Base-by-base conservation (phyloP, 2,888 invertebrate species). In the Acrobasis repandana region DNA sequence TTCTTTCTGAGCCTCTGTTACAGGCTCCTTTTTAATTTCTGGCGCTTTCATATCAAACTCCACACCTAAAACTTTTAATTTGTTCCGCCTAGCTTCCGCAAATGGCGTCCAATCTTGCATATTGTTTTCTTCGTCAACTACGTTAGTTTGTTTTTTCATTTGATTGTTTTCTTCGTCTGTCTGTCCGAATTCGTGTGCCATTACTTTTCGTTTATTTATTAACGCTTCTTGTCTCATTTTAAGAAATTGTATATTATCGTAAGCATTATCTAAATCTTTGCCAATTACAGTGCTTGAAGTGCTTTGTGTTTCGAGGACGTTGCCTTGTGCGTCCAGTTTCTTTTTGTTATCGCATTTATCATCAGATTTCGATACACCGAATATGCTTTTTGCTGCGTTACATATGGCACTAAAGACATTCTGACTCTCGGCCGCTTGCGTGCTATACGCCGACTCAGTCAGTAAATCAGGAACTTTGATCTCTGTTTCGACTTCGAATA, bases 1-100 rank as follows among this genome's bases (percentile, higher is more conserved):
- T 61, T 94, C 94, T 14, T 92, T 94, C 62, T 94, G 90, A 2
- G 93, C 93, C 2, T 91, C 88, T 0, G 88, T 90, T 64, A 68
- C 76, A 0, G 90, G 85, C 67, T 82, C 81, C 16, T 62, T 46
- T 48, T 64, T 73, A 2, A 58, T 11, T 34, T 68, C 67, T 46
- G 68, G 70, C 74, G 74, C 36, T 5, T 69, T 60, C 0, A 76
- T 62, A 57, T 74, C 74, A 61, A 79, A 85, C 54, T 87, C 87
- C 1, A 77, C 73, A 0, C 86, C 85, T 5, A 91, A 72, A 11
- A 88, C 85, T 77, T 85, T 91, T 1, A 77, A 56, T 65, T 79
- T 90, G 66, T 92, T 92, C 46, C 82, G 73, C 66, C 76, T 86
- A 0, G 89, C 90, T 77, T 90, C 86, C 1, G 68, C 66, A 51